Conservation (phyloP, 35 echinoderm and acorn worm species). For the Acanthaster planci region DNA sequence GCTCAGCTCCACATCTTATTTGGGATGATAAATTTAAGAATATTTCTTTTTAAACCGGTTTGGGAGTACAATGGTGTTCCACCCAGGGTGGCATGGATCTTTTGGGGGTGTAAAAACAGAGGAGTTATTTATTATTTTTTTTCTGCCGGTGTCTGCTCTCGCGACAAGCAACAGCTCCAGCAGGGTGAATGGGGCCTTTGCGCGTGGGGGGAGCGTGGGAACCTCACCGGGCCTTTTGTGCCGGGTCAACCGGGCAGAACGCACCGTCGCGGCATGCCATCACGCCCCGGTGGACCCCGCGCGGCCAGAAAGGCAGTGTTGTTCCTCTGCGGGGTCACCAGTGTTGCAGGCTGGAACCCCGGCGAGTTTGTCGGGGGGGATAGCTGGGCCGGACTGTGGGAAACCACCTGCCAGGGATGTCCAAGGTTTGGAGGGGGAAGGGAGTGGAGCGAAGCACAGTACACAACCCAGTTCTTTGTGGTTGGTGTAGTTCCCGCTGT, state of each 20-base stretch:
- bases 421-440: background rate
- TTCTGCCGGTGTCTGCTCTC: no score
- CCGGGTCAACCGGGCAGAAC: conserved; percentile 16
- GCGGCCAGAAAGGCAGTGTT: conserved; percentile 3
- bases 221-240: background rate
- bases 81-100: background rate
- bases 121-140: no score
- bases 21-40: background rate
- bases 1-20: background rate
- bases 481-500: background rate
- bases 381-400: background rate
- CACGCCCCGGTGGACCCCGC: background rate
- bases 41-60: background rate
- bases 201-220: conserved; percentile 28
- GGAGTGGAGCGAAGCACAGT: background rate
- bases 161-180: no score
- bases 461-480: background rate
- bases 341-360: background rate
- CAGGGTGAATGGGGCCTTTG: background rate
- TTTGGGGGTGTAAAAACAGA: background rate
- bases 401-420: conserved; percentile 15
- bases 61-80: background rate
- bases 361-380: background rate
- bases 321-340: background rate
- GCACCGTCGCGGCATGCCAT: conserved; percentile 6